Conservation (phyloP, 2,113 vertebrate species). For the Garra rufa region DNA sequence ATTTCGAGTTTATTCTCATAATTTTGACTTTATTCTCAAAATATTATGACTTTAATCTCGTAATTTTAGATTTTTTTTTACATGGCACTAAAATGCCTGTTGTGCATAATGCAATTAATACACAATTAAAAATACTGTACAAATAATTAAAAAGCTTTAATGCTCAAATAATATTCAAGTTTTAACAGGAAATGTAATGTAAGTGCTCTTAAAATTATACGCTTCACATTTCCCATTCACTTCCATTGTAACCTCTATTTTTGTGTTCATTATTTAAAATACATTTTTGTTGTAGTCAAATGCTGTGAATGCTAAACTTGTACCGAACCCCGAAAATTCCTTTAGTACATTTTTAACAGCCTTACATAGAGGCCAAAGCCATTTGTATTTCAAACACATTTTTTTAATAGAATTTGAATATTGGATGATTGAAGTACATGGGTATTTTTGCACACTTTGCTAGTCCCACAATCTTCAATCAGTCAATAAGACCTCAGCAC, state of each 20-base stretch:
- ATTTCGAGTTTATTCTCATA: no score
- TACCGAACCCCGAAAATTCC: not conserved
- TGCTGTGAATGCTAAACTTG: not conserved
- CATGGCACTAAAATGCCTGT: no score
- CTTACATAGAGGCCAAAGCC: not conserved
- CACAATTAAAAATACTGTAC: not conserved
- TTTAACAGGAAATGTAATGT: not conserved
- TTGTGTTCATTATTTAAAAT: not conserved
- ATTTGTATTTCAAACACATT: not conserved
- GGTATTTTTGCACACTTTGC: slow-evolving; percentile 9
- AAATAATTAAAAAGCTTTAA: not conserved
- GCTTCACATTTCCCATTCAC: not conserved
- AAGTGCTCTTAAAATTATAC: not conserved
- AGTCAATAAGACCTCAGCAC: slow-evolving; percentile 15
- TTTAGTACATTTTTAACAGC: not conserved
- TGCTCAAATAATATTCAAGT: not conserved
- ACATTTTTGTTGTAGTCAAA: not conserved
- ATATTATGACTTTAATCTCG: no score
- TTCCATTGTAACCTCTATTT: not conserved
- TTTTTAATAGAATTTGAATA: not conserved
- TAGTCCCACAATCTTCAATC: slow-evolving; percentile 27
- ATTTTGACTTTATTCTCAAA: no score
- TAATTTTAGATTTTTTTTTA: no score
- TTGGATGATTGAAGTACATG: slow-evolving; percentile 2
- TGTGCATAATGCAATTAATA: no score